Conservation (phyloP, 2,113 vertebrate genomes). For the Mesocricetus auratus region DNA sequence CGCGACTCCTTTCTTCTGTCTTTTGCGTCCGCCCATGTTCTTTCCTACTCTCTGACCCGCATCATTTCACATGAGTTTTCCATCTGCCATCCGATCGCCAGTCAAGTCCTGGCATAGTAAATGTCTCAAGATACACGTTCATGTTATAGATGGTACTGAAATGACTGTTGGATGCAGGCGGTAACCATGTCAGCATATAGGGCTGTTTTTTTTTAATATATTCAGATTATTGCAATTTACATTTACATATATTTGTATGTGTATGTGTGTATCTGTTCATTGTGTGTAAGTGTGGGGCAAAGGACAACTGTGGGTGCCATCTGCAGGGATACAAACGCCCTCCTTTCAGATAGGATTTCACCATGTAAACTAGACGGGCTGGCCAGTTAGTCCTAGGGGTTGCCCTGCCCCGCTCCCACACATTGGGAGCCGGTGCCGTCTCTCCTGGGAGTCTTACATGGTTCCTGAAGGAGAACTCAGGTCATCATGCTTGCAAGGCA, state of each 20-base stretch:
- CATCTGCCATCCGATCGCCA: conserved; percentile 88
- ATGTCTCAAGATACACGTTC: conserved; percentile 86
- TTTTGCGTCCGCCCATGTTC: conserved; percentile 88
- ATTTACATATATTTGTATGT: neutral
- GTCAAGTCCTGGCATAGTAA: conserved; percentile 88
- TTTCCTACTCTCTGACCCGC: conserved; percentile 86
- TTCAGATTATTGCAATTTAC: conserved; percentile 40
- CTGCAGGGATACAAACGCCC: neutral
- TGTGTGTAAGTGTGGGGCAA: neutral
- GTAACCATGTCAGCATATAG: neutral
- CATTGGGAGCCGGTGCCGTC: neutral
- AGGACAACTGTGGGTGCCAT: neutral
- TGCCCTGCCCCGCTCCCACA: accelerated
- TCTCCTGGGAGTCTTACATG: neutral
- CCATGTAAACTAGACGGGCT: neutral
- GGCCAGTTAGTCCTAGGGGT: neutral
- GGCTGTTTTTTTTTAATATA: neutral
- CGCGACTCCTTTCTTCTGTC: conserved; percentile 88
- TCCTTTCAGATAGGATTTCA: neutral
- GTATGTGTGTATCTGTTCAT: neutral
- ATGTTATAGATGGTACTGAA: conserved; percentile 63
- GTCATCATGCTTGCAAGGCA: neutral
- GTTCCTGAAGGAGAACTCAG: neutral
- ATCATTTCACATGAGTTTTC: conserved; percentile 88
- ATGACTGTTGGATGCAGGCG: conserved; percentile 1